Evolutionary conservation across 2,888 invertebrate genomes (phyloP).

Genomic region (Catocala nupta): DNA sequence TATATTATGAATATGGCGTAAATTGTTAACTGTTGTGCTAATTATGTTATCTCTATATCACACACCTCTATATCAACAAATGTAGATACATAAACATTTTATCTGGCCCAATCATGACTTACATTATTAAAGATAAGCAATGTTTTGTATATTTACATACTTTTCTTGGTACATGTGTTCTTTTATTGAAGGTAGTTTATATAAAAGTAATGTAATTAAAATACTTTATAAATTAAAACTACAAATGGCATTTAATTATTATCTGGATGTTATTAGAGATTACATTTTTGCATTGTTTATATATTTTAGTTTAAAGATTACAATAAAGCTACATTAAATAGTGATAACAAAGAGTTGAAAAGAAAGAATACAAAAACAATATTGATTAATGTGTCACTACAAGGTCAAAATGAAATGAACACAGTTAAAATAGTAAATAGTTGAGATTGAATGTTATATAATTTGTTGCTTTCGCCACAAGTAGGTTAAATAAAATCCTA

Average conservation of each 20-base stretch:
- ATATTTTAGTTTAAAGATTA: constrained; percentile 1
- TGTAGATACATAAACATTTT: constrained; percentile 25
- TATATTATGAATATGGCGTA: not conserved
- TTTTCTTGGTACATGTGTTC: constrained; percentile 4
- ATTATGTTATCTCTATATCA: constrained; percentile 2
- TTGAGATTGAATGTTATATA: constrained; percentile 23
- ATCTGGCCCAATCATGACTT: constrained; percentile 37
- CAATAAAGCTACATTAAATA: constrained; percentile 9
- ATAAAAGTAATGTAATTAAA: too few relatives aligned
- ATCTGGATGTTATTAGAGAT: too few relatives aligned
- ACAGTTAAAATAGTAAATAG: constrained; percentile 19
- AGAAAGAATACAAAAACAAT: constrained; percentile 35
- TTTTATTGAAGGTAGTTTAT: not conserved
- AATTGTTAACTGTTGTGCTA: not conserved
- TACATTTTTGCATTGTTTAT: not conserved
- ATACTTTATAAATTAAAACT: too few relatives aligned
- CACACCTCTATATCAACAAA: constrained; percentile 20
- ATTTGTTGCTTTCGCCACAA: constrained; percentile 17
- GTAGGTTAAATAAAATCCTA: constrained; percentile 15
- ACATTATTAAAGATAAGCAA: constrained; percentile 18
- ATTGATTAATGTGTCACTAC: constrained; percentile 50
- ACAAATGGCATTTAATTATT: too few relatives aligned
- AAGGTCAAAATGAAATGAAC: constrained; percentile 37
- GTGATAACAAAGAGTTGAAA: constrained; percentile 25
- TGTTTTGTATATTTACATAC: constrained; percentile 14